Percentiles rank a stretch among this genome's conserved stretches.
Conservation (phyloP, 2,113 vertebrate species). For the Carlito syrichta region DNA sequence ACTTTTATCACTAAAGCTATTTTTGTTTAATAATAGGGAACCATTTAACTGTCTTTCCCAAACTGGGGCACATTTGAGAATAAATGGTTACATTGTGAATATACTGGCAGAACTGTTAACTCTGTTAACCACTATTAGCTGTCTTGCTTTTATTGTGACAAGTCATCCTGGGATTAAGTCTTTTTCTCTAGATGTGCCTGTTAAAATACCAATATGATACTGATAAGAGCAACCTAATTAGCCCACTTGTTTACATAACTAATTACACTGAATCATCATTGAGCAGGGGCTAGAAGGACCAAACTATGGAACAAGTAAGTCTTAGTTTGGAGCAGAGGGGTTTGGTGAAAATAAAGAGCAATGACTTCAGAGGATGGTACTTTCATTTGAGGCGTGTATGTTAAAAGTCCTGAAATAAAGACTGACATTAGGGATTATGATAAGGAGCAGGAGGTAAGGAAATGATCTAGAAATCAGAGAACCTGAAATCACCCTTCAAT, state of each 20-base stretch:
- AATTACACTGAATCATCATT: background rate
- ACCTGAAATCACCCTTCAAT: background rate
- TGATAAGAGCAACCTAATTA: background rate
- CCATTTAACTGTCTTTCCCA: background rate
- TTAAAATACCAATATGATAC: background rate
- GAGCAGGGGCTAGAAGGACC: background rate
- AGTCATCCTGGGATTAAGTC: background rate
- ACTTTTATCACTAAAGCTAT: background rate
- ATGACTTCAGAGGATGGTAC: background rate
- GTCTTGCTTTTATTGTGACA: background rate
- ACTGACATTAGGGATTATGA: background rate
- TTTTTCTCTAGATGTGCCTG: background rate
- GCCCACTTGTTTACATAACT: background rate
- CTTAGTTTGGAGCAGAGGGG: background rate
- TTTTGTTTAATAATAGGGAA: background rate
- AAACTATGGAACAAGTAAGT: background rate
- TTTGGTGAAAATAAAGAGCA: background rate
- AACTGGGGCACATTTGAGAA: background rate
- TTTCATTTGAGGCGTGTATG: background rate
- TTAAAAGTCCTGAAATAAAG: background rate
- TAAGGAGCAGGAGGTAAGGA: background rate
- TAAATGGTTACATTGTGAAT: background rate
- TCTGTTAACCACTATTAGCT: background rate
- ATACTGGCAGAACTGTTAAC: fast-evolving
- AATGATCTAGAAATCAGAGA: background rate